A percentile compares a stretch with the other conserved stretches of the same genome.
These are phyloP conservation scores for Ectemnius cavifrons DNA, from an alignment of 2,888 invertebrate species.

Conservation along the genomic window DNA sequence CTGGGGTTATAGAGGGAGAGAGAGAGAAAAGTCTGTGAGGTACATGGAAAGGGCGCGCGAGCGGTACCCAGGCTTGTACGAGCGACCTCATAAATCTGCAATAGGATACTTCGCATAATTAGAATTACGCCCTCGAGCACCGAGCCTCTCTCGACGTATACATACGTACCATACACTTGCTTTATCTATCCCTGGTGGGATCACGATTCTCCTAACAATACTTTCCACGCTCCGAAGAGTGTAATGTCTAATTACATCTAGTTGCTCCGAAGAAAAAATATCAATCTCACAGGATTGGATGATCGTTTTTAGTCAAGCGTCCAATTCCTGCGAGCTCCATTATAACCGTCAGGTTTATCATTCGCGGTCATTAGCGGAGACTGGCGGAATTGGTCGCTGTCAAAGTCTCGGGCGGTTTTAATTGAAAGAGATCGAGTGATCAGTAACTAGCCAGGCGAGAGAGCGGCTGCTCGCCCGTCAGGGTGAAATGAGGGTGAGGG, in stretches of 20 bases:
- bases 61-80: conserved; percentile 59
- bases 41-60: conserved; percentile 41
- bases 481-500: conserved; percentile 33
- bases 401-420: conserved; percentile 59
- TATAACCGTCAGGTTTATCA: no score
- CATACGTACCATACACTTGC: conserved; percentile 26
- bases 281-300: no score
- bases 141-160: conserved; percentile 34
- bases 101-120: conserved; percentile 74
- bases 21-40: conserved; percentile 10
- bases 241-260: no score
- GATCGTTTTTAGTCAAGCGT: no score
- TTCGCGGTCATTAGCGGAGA: conserved; percentile 5
- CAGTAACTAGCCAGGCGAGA: conserved; percentile 61
- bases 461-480: conserved; percentile 26
- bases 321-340: no score
- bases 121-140: conserved; percentile 68
- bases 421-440: conserved; percentile 76
- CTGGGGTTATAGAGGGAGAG: conserved; percentile 46
- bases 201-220: neutral
- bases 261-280: no score
- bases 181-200: neutral
- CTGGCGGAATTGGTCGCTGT: conserved; percentile 5
- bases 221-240: no score
- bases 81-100: conserved; percentile 74